phyloP scores from a whole-genome alignment of 2,888 invertebrate species.

The Yponomeuta malinellus region DNA sequence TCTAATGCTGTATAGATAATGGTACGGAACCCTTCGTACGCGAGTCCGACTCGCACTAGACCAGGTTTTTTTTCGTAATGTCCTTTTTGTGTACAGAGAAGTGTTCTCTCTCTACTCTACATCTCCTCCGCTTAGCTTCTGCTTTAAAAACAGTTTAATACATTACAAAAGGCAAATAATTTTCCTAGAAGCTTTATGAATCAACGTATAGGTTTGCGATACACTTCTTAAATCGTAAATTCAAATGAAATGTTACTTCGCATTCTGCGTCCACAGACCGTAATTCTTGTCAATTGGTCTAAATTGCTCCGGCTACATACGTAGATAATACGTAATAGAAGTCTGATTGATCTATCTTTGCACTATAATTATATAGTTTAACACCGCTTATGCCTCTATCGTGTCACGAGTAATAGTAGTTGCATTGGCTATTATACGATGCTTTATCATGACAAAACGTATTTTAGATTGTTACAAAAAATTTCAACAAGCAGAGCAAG shows the following conservation, averaged over 20 bases:
- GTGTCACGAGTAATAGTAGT: too few relatives aligned
- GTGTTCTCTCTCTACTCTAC: background rate
- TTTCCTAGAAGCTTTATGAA: background rate
- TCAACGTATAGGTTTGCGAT: background rate
- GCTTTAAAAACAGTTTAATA: too few relatives aligned
- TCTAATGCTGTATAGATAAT: too few relatives aligned
- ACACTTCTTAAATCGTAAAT: background rate
- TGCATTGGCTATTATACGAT: too few relatives aligned
- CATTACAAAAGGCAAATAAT: too few relatives aligned
- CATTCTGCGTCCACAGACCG: background rate
- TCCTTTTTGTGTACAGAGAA: background rate
- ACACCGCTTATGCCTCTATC: background rate
- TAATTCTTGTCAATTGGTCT: constrained; percentile 15
- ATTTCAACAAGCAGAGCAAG: too few relatives aligned
- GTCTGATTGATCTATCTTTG: background rate
- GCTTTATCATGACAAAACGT: too few relatives aligned
- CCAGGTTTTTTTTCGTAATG: background rate
- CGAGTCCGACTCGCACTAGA: too few relatives aligned
- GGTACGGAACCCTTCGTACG: too few relatives aligned
- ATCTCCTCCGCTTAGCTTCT: background rate
- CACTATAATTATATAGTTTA: background rate
- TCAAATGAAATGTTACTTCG: background rate
- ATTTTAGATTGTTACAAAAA: too few relatives aligned
- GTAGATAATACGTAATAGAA: background rate
- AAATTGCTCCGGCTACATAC: constrained; percentile 1